Conservation (phyloP, 2,113 vertebrate genomes). For the Scartelaos histophorus region DNA sequence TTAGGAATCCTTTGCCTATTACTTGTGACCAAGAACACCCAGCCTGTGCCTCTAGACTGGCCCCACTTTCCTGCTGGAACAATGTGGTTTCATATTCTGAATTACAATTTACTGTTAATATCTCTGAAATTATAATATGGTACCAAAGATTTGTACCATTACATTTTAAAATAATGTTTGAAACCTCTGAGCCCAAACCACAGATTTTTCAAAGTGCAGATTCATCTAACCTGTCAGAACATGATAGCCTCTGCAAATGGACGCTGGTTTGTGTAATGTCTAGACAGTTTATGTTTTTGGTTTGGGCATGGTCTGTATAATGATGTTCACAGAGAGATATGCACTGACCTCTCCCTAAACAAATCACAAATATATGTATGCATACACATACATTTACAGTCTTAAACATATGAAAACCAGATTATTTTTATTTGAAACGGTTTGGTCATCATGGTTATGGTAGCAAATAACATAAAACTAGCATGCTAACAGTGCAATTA, state of each 20-base stretch:
- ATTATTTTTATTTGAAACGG: too few relatives aligned
- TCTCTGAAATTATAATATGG: neutral
- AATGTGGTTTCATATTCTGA: neutral
- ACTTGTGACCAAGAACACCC: too few relatives aligned
- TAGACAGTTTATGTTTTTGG: conserved; percentile 9
- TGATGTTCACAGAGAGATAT: neutral
- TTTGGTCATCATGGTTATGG: too few relatives aligned
- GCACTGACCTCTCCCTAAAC: neutral
- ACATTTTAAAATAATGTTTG: neutral
- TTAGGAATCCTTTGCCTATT: too few relatives aligned
- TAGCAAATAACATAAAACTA: too few relatives aligned
- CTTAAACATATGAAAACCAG: too few relatives aligned
- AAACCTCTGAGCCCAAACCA: neutral
- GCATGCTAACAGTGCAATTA: too few relatives aligned
- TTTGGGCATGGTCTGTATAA: neutral
- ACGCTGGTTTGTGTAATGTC: neutral
- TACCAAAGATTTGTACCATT: neutral
- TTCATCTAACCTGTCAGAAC: conserved; percentile 3
- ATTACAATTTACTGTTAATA: neutral
- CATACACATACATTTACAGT: neutral
- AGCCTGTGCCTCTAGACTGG: neutral
- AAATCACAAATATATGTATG: neutral
- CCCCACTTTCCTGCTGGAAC: neutral
- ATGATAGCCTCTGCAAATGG: neutral
- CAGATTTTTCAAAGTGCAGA: conserved; percentile 5